A percentile compares a stretch with the other conserved stretches of the same genome.
Conservation (phyloP, 23 tunicate genomes). For the Ciona savignyi region DNA sequence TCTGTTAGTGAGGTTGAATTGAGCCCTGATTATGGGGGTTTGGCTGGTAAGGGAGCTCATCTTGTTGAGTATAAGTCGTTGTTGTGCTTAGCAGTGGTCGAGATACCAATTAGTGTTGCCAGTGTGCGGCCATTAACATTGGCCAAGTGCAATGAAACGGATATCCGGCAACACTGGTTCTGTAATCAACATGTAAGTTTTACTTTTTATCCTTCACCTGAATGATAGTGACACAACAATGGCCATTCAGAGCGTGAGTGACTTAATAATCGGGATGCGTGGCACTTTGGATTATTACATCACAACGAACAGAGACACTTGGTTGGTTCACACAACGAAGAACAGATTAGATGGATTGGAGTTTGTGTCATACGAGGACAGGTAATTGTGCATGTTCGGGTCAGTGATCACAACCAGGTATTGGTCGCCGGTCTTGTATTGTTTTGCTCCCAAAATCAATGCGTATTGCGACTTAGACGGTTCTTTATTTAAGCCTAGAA, state of each 20-base stretch:
- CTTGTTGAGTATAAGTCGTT: slow-evolving; percentile 13
- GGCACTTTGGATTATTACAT: slow-evolving; percentile 18
- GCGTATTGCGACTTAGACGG: too few relatives aligned
- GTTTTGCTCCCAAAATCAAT: too few relatives aligned
- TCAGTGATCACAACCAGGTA: too few relatives aligned
- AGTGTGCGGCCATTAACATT: slow-evolving; percentile 1
- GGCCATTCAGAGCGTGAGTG: slow-evolving; percentile 20
- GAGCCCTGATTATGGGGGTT: neutral
- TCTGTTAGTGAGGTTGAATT: neutral
- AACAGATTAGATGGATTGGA: slow-evolving; percentile 16
- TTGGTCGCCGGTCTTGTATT: too few relatives aligned
- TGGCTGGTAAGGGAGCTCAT: neutral
- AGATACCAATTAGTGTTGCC: slow-evolving; percentile 27
- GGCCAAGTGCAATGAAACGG: slow-evolving; percentile 20
- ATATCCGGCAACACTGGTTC: slow-evolving; percentile 42
- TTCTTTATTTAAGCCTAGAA: too few relatives aligned
- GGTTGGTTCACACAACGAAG: slow-evolving; percentile 11
- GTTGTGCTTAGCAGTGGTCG: slow-evolving; percentile 22
- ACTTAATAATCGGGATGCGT: slow-evolving; percentile 17
- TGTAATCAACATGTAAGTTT: slow-evolving; percentile 36
- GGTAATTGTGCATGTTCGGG: neutral
- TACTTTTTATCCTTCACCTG: neutral
- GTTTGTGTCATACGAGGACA: slow-evolving; percentile 11
- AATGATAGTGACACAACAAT: neutral
- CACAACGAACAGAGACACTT: neutral